Conservation (phyloP, 2,797 vertebrate species). For the Sparus aurata region DNA sequence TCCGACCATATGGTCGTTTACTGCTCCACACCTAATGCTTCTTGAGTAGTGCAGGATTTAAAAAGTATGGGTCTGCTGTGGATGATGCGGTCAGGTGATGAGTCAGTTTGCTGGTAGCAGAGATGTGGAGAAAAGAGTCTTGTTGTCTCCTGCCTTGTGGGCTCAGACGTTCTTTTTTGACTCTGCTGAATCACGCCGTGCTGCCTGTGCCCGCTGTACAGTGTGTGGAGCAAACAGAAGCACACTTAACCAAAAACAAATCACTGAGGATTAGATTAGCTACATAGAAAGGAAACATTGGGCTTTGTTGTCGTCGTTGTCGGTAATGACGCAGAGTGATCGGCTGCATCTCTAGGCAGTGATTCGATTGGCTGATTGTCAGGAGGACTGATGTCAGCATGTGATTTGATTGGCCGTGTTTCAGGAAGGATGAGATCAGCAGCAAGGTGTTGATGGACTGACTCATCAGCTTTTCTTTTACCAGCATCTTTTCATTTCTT, state of each 20-base stretch:
- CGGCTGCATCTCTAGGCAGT: constrained; percentile 6
- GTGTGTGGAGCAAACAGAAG: not conserved
- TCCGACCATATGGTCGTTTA: not conserved
- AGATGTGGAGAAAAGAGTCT: constrained; percentile 22
- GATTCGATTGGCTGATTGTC: constrained; percentile 39
- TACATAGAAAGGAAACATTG: not conserved
- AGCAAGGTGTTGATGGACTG: constrained; percentile 15
- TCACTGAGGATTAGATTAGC: constrained; percentile 21
- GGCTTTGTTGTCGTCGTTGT: not conserved
- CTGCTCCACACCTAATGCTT: not conserved
- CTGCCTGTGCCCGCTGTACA: not conserved
- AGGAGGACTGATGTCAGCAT: constrained; percentile 55
- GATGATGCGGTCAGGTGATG: constrained; percentile 47
- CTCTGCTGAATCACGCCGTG: constrained; percentile 37
- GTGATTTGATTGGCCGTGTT: constrained; percentile 24
- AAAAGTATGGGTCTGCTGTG: constrained; percentile 2
- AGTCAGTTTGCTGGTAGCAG: constrained; percentile 24
- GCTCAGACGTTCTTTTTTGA: constrained; percentile 53
- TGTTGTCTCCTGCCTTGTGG: constrained; percentile 57
- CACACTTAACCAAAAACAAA: constrained; percentile 11
- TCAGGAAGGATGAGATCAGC: constrained; percentile 59
- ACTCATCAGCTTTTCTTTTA: constrained; percentile 38
- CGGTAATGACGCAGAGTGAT: constrained; percentile 1
- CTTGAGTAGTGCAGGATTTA: not conserved
- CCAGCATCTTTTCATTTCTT: constrained; percentile 2